Conservation (phyloP, 2,797 vertebrate genomes). For the Amblyopsis hoosieri region DNA sequence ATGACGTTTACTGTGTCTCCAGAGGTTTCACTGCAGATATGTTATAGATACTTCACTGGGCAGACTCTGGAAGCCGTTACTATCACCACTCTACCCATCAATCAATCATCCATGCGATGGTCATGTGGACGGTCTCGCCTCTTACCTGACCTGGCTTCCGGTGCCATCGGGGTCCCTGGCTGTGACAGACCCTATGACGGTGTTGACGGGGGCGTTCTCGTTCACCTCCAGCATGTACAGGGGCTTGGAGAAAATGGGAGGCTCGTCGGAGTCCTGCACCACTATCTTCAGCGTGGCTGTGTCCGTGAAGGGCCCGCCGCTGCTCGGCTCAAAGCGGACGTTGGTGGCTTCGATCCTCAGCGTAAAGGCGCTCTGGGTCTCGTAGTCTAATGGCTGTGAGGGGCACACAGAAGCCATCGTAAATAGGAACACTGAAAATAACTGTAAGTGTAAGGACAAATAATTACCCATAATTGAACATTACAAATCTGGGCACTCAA, state of each 20-base stretch:
- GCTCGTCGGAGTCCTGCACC: conserved; percentile 93
- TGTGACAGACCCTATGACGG: conserved; percentile 88
- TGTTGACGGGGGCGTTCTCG: conserved; percentile 91
- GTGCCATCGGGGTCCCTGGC: conserved; percentile 89
- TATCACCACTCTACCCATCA: too few species aligned
- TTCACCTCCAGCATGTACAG: conserved; percentile 90
- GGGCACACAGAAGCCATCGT: conserved; percentile 69
- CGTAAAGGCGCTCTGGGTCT: conserved; percentile 90
- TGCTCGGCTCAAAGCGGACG: conserved; percentile 82
- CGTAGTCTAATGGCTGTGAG: conserved; percentile 91
- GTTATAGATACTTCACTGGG: too few species aligned
- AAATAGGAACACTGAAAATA: neutral
- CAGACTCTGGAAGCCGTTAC: too few species aligned
- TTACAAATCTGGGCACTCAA: too few species aligned
- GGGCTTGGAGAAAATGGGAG: conserved; percentile 89
- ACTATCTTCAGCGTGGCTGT: conserved; percentile 90
- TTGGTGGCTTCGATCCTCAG: conserved; percentile 94
- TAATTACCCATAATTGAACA: too few species aligned
- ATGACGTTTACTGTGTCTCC: too few species aligned
- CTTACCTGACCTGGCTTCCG: conserved; percentile 90
- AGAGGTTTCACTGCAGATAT: too few species aligned
- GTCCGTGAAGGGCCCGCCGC: conserved; percentile 91
- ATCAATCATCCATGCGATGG: too few species aligned
- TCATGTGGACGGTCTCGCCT: neutral
- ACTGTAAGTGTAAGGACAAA: neutral